phyloP scores from a whole-genome alignment of 2,888 invertebrate genomes.

The Vanessa cardui region DNA sequence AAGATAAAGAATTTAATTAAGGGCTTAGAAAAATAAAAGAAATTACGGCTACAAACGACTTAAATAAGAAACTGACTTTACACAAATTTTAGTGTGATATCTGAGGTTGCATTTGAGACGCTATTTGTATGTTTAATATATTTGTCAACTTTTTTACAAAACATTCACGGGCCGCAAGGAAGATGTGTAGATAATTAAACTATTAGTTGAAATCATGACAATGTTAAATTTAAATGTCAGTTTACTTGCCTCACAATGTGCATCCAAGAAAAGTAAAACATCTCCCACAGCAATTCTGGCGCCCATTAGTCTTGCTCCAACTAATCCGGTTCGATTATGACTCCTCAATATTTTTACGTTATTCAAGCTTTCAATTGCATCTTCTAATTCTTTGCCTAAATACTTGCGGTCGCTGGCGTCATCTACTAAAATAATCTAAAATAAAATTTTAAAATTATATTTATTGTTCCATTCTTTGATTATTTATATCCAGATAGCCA shows the following conservation, averaged over 20 bases:
- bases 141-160: no score
- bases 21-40: no score
- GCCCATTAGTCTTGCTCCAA: constrained; percentile 93
- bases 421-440: constrained; percentile 75
- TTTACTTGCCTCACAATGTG: constrained; percentile 94
- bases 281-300: constrained; percentile 92
- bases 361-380: constrained; percentile 58
- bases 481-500: no score
- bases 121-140: no score
- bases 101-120: no score
- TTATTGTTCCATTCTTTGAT: neutral
- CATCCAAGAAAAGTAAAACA: constrained; percentile 95
- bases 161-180: no score
- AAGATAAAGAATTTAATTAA: no score
- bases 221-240: neutral
- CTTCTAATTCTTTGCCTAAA: constrained; percentile 67
- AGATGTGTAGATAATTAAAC: no score
- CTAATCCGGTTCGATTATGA: constrained; percentile 91
- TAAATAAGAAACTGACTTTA: no score
- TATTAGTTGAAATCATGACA: neutral
- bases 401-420: constrained; percentile 74
- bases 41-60: no score
- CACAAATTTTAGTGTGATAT: no score
- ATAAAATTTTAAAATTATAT: constrained; percentile 7
- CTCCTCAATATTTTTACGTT: constrained; percentile 87